Conservation (phyloP, 1,140 invertebrate genomes). For the Maniola jurtina region DNA sequence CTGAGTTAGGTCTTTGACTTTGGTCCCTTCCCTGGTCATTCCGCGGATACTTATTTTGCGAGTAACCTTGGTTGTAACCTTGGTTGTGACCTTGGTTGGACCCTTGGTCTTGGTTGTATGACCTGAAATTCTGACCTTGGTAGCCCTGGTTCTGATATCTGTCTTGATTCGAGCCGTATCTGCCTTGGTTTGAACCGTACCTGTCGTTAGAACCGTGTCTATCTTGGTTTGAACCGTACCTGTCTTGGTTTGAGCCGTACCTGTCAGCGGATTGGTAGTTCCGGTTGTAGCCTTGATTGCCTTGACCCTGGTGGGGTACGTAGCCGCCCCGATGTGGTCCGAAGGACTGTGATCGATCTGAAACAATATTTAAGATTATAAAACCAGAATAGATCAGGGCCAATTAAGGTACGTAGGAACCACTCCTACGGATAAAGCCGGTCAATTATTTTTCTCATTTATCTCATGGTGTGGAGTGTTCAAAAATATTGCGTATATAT, state of each 20-base stretch:
- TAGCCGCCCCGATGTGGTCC: conserved; percentile 62
- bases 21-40: conserved; percentile 14
- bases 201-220: conserved; percentile 28
- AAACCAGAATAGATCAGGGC: too few relatives aligned
- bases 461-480: too few relatives aligned
- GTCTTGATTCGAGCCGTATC: conserved; percentile 27
- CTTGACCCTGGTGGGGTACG: conserved; percentile 41
- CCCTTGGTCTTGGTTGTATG: conserved; percentile 22
- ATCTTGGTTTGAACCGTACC: conserved; percentile 32
- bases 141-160: conserved; percentile 24
- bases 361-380: conserved; percentile 33
- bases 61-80: conserved; percentile 17
- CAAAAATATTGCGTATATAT: too few relatives aligned
- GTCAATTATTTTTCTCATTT: too few relatives aligned
- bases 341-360: conserved; percentile 60
- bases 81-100: conserved; percentile 21
- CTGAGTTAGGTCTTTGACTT: conserved; percentile 21
- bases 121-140: conserved; percentile 17
- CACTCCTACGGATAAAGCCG: too few relatives aligned
- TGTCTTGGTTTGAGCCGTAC: conserved; percentile 33
- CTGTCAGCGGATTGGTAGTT: conserved; percentile 7
- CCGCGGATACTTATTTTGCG: conserved; percentile 7
- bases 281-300: conserved; percentile 32
- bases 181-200: conserved; percentile 26
- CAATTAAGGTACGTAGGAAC: too few relatives aligned